phyloP scores from a whole-genome alignment of 2,113 vertebrate genomes.

The Proteles cristata region DNA sequence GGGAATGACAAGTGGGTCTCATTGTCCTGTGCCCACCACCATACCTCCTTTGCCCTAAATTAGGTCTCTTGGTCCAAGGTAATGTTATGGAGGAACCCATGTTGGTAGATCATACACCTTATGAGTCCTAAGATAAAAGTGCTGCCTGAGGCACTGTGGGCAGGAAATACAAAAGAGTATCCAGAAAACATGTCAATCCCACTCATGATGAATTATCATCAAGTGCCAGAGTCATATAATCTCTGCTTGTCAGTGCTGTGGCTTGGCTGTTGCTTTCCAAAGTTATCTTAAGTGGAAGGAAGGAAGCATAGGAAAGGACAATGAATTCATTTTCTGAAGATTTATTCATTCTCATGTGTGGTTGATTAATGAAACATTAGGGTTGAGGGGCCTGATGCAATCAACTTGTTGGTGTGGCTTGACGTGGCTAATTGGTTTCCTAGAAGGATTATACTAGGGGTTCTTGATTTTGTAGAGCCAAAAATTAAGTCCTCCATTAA shows the following conservation, averaged over 20 bases:
- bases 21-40: not conserved
- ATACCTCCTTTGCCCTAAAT: not conserved
- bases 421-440: not conserved
- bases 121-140: not conserved
- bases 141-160: not conserved
- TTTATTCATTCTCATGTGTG: fast-evolving
- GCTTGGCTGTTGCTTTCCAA: not conserved
- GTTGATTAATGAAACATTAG: not conserved
- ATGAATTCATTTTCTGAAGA: not conserved
- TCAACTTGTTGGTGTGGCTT: not conserved
- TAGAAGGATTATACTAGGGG: not conserved
- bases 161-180: not conserved
- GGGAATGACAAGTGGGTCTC: not conserved
- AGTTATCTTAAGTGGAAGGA: not conserved
- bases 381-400: not conserved
- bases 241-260: not conserved
- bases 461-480: no score
- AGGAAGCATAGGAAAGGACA: not conserved
- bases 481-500: no score
- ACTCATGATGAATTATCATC: not conserved
- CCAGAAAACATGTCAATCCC: not conserved
- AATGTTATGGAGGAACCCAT: not conserved
- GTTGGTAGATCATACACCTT: not conserved
- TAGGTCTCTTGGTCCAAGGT: not conserved
- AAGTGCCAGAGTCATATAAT: not conserved